These are phyloP conservation scores for Ceramica pisi DNA, from an alignment of 2,888 invertebrate species.

Conservation along the genomic window DNA sequence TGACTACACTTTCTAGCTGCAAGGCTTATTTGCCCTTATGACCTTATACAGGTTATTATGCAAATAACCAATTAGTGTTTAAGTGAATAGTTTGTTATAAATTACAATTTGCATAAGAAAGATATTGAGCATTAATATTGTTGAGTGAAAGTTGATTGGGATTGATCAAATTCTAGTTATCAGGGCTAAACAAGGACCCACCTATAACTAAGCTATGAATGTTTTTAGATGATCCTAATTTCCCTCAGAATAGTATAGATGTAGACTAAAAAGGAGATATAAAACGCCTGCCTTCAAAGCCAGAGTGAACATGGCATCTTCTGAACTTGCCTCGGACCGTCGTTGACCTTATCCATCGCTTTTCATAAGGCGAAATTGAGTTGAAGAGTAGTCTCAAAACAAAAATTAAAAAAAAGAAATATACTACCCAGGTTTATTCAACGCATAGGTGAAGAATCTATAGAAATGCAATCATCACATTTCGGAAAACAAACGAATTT, in stretches of 20 bases:
- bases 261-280: too few relatives aligned
- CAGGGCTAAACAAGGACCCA: too few relatives aligned
- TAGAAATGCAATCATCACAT: too few relatives aligned
- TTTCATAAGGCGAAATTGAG: too few relatives aligned
- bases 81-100: constrained; percentile 28
- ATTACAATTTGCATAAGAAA: constrained; percentile 20
- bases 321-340: too few relatives aligned
- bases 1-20: constrained; percentile 33
- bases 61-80: constrained; percentile 38
- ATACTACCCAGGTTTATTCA: neutral
- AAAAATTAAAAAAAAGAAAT: neutral
- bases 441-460: too few relatives aligned
- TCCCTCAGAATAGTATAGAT: too few relatives aligned
- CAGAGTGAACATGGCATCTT: too few relatives aligned
- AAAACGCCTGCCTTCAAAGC: too few relatives aligned
- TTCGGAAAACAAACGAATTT: too few relatives aligned
- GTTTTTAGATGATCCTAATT: too few relatives aligned
- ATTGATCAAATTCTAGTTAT: neutral
- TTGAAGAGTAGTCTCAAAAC: neutral
- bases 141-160: constrained; percentile 39
- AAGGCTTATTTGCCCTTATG: constrained; percentile 23
- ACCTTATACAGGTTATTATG: constrained; percentile 43
- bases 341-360: too few relatives aligned
- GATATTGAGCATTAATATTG: constrained; percentile 40
- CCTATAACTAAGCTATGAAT: neutral